Percentiles rank a stretch among this genome's conserved stretches.
Conservation (phyloP, 2,113 vertebrate species). For the Labrus mixtus region DNA sequence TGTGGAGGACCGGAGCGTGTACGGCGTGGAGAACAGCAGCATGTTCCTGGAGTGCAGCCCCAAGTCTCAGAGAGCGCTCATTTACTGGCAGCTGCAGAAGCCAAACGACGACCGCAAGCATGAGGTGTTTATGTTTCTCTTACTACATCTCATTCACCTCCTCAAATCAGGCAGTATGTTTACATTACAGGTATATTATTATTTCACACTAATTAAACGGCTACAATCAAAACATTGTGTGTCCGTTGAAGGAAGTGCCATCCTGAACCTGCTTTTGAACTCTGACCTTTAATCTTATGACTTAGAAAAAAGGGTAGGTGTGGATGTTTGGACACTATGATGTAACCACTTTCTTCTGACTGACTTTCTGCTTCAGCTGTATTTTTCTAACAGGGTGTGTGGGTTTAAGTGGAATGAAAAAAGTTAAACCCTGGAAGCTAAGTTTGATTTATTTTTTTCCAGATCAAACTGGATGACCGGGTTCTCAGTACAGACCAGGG, state of each 20-base stretch:
- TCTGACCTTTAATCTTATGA: conserved; percentile 38
- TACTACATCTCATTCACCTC: neutral
- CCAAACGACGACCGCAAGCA: conserved; percentile 91
- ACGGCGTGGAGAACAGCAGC: conserved; percentile 97
- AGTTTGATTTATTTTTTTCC: conserved; percentile 31
- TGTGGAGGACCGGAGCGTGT: conserved; percentile 93
- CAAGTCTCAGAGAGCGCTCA: conserved; percentile 92
- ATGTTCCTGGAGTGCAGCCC: conserved; percentile 98
- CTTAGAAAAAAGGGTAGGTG: conserved; percentile 31
- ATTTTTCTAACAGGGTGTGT: conserved; percentile 37
- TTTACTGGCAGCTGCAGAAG: conserved; percentile 97
- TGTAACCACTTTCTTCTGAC: conserved; percentile 7
- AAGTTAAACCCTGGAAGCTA: conserved; percentile 24
- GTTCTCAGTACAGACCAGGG: conserved; percentile 93
- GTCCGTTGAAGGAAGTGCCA: too few relatives aligned
- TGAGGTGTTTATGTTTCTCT: conserved; percentile 85
- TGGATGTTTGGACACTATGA: conserved; percentile 47
- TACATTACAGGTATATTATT: too few relatives aligned
- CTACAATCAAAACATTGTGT: too few relatives aligned
- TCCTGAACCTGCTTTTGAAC: conserved; percentile 4
- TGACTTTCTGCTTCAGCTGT: conserved; percentile 6
- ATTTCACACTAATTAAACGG: too few relatives aligned
- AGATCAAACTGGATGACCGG: conserved; percentile 91
- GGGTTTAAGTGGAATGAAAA: conserved; percentile 4
- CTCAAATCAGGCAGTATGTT: too few relatives aligned